Base-by-base conservation (phyloP, 2,888 invertebrate species). In the Ganaspis brasiliensis region DNA sequence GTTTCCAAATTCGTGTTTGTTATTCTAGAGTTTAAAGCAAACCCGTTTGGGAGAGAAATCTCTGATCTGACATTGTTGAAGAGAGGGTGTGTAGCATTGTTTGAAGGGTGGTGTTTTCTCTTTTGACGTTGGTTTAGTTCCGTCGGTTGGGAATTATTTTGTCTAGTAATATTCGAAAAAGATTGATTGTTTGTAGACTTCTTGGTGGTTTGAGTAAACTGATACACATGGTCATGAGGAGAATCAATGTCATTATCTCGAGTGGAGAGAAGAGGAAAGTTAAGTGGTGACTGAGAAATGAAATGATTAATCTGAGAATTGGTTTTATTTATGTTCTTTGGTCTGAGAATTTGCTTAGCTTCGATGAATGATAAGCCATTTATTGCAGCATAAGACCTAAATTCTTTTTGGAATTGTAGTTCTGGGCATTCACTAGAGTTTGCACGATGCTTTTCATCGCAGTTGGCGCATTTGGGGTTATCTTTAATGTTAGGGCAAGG, bases 361-460 rank as follows among this genome's bases (percentile, higher is more conserved):
- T 59, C 26, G 9, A n/a, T 0, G 21, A 59, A 59, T 10, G 59
- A 19, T 56, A 77, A 35, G 49, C 67, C 4, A 57, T 77, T 56
- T 67, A 57, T 21, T 40, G 49, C 19, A 26, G 77, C 10, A 55
- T 74, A 49, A 57, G 56, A 24, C 45, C 74, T 2, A 72, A 74
- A 74, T 19, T 77, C 2, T 49, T 72, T n/a, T 74, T 74, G 35
- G 12, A 74, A 72, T 45, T 74, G 31, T 56, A 26, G 4, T 77
- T 74, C 67, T 45, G 72, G 6, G 74, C 72, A 16, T 14, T 45
- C 4, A 56, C 52, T 45, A 19, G 52, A 52, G 6, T 52, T 9
- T 4, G 52, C 5, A 1, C 19, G 16, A 16, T 52, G 52, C 16
- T 19, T 3, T 2, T 16, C 19, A n/a, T 6, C 6, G 8, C 52